Base-by-base conservation (phyloP, 1,140 invertebrate species). In the Parasteatoda tepidariorum region DNA sequence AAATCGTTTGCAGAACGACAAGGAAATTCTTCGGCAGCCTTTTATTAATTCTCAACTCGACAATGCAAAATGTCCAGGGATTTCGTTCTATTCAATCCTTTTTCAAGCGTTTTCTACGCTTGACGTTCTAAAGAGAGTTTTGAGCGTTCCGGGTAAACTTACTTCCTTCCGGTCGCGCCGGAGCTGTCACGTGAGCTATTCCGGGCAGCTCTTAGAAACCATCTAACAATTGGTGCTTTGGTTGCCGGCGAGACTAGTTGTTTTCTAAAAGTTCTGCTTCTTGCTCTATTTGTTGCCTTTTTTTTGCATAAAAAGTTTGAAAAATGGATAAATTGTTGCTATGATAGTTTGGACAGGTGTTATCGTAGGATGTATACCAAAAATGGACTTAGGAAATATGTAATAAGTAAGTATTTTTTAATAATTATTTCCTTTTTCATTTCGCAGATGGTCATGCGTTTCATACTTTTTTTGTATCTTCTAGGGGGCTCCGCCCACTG, bases 111-210 rank as follows among this genome's bases (percentile, higher is more conserved):
- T 57, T 30, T 73, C 68, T 30, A 15, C n/a, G 66, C 66, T 38
- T 38, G 28, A 33, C n/a, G 34, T 55, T 48, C 38, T 48, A 68
- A 38, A 48, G 68, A 48, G 18, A 54, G 68, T 74, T 71, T 71
- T 26, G 55, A 57, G 71, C 71, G 55, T 59, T 74, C 71, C 71
- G 71, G 71, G 71, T 31, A 34, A 59, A 61, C 71, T 59, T 26
- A 26, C 57, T 74, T 74, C 31, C 71, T 74, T 74, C 71, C 71
- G 24, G 24, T 55, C 55, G 33, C 55, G 31, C 71, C 30, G 30
- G 68, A 71, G 68, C 68, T 71, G 55, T 74, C 71, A 74, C 71
- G 71, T 74, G 71, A 74, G 7, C 71, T 74, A 61, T 74, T 74
- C 71, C 55, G 71, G 71, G 71, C 55, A 55, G 68, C 68, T 41